A percentile compares a stretch with the other conserved stretches of the same genome.
Evolutionary conservation across 2,113 vertebrate species (phyloP).

Genomic region (Petroica traversi): DNA sequence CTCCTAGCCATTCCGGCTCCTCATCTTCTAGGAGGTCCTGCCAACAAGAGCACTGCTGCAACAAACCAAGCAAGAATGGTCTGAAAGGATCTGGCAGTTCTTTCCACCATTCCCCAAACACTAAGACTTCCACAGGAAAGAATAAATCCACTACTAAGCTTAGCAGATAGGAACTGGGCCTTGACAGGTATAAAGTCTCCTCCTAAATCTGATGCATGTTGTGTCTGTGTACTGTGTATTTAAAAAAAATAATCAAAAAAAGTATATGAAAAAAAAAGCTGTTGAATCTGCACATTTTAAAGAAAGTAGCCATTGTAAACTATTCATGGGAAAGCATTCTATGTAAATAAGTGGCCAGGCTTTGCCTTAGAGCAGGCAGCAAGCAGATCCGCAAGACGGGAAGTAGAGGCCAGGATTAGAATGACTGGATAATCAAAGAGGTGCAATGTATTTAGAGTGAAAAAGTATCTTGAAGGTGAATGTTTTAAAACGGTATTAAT

Average conservation of each 20-base stretch:
- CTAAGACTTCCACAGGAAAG: conserved; percentile 84
- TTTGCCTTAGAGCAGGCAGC: conserved; percentile 62
- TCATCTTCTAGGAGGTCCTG: conserved; percentile 90
- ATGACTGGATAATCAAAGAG: conserved; percentile 22
- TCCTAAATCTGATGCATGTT: conserved; percentile 77
- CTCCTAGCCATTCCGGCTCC: conserved; percentile 93
- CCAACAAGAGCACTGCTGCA: conserved; percentile 87
- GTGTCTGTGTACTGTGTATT: conserved; percentile 76
- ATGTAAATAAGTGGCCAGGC: conserved; percentile 57
- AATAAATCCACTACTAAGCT: conserved; percentile 91
- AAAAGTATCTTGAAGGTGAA: not conserved
- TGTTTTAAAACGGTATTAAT: conserved; percentile 16
- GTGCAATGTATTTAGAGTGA: conserved; percentile 36
- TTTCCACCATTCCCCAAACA: conserved; percentile 78
- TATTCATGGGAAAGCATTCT: conserved; percentile 64
- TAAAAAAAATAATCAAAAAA: conserved; percentile 47
- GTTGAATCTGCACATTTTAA: conserved; percentile 73
- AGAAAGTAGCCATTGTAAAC: conserved; percentile 66
- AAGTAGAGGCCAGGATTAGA: not conserved
- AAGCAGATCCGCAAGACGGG: conserved; percentile 36
- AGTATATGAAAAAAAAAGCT: conserved; percentile 8
- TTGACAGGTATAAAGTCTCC: conserved; percentile 63
- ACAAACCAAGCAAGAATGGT: conserved; percentile 82
- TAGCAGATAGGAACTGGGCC: conserved; percentile 89
- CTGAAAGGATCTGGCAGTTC: conserved; percentile 76